Conservation (phyloP, 2,113 vertebrate species). For the Coryphaenoides rupestris region DNA sequence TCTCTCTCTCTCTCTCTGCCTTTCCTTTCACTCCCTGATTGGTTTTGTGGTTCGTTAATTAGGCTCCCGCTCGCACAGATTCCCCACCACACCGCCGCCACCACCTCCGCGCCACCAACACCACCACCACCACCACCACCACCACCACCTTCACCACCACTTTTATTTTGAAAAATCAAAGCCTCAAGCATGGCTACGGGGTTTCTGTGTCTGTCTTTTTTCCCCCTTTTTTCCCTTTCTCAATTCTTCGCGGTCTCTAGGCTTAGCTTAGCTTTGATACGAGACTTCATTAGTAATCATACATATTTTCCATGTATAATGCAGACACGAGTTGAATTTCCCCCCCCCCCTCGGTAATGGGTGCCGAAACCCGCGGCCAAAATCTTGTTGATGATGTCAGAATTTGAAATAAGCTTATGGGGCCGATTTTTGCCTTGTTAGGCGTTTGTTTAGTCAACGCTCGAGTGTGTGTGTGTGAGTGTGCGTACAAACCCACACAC, state of each 20-base stretch:
- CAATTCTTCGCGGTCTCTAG: not conserved
- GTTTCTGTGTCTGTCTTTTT: constrained; percentile 5
- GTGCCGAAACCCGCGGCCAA: constrained; percentile 13
- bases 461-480: constrained; percentile 4
- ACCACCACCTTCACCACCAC: too few relatives aligned
- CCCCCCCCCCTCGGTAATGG: constrained; percentile 20
- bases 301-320: constrained; percentile 30
- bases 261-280: constrained; percentile 17
- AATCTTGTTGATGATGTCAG: constrained; percentile 44
- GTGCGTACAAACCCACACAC: not conserved
- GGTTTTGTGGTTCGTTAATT: too few relatives aligned
- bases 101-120: too few relatives aligned
- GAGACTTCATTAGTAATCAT: constrained; percentile 2
- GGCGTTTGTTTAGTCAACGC: constrained; percentile 30
- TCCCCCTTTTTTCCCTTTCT: not conserved
- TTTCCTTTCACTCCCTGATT: too few relatives aligned
- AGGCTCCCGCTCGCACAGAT: too few relatives aligned
- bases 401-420: constrained; percentile 51
- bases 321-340: not conserved
- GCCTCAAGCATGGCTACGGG: too few relatives aligned
- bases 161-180: too few relatives aligned
- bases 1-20: too few relatives aligned
- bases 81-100: too few relatives aligned
- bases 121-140: too few relatives aligned
- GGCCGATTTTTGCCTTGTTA: constrained; percentile 43